Conservation (phyloP, 2,888 invertebrate genomes). For the Melieria picta region DNA sequence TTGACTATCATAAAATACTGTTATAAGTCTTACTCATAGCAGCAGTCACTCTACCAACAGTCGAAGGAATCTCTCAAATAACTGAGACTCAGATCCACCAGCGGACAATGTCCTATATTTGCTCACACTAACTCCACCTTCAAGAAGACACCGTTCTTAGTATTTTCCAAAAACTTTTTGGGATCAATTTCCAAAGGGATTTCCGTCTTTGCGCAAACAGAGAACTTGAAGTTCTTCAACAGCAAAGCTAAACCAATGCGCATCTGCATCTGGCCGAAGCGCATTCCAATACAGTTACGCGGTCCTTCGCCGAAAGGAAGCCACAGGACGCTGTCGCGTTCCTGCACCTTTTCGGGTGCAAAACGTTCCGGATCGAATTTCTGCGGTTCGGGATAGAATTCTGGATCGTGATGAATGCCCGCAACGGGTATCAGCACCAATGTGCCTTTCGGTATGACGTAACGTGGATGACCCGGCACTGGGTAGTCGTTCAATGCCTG, state of each 20-base stretch:
- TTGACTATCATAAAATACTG: too few species aligned
- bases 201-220: conserved; percentile 48
- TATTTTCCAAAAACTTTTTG: conserved; percentile 42
- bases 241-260: conserved; percentile 53
- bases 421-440: conserved; percentile 54
- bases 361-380: conserved; percentile 64
- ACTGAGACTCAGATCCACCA: too few species aligned
- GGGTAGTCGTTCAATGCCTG: conserved; percentile 68
- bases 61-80: too few species aligned
- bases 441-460: conserved; percentile 66
- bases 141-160: conserved; percentile 49
- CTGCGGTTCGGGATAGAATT: conserved; percentile 66
- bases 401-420: conserved; percentile 70
- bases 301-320: conserved; percentile 62
- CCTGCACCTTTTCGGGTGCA: conserved; percentile 68
- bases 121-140: conserved; percentile 33
- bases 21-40: too few species aligned
- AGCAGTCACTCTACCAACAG: too few species aligned
- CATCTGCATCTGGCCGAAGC: conserved; percentile 60
- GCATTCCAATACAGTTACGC: conserved; percentile 58
- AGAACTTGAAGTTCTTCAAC: conserved; percentile 54
- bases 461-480: conserved; percentile 67
- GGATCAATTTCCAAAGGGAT: conserved; percentile 47
- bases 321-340: conserved; percentile 64
- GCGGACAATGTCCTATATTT: background rate